Conservation (phyloP, 2,797 vertebrate species). For the Anguilla obscura region DNA sequence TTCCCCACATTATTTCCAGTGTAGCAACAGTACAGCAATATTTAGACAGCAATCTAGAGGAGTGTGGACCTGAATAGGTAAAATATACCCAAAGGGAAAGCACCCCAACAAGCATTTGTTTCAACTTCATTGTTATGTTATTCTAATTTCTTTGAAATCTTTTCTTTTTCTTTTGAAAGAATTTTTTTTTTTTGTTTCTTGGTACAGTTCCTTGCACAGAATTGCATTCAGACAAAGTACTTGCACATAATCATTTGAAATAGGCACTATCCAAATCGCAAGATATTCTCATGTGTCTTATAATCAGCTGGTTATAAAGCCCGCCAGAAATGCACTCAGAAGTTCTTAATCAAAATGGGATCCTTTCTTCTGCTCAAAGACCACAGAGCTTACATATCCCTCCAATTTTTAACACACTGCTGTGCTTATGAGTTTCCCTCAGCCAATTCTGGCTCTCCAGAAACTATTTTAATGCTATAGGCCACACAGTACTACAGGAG, state of each 20-base stretch:
- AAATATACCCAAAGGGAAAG: slow-evolving; percentile 59
- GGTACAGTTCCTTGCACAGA: background rate
- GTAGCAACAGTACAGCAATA: background rate
- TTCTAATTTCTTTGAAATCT: background rate
- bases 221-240: background rate
- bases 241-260: background rate
- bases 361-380: background rate
- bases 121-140: background rate
- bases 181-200: background rate
- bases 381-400: background rate
- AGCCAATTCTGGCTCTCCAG: background rate
- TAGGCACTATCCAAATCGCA: background rate
- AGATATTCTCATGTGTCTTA: background rate
- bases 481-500: background rate
- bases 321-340: background rate
- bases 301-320: background rate
- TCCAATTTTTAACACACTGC: too few species aligned
- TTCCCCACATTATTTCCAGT: background rate
- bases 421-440: too few species aligned
- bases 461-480: background rate
- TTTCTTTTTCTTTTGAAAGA: background rate
- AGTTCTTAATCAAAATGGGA: background rate
- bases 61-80: slow-evolving; percentile 28
- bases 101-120: slow-evolving; percentile 27
- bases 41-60: background rate